These are phyloP conservation scores for Dinomys branickii DNA, from an alignment of 2,113 vertebrate genomes.

Conservation along the genomic window DNA sequence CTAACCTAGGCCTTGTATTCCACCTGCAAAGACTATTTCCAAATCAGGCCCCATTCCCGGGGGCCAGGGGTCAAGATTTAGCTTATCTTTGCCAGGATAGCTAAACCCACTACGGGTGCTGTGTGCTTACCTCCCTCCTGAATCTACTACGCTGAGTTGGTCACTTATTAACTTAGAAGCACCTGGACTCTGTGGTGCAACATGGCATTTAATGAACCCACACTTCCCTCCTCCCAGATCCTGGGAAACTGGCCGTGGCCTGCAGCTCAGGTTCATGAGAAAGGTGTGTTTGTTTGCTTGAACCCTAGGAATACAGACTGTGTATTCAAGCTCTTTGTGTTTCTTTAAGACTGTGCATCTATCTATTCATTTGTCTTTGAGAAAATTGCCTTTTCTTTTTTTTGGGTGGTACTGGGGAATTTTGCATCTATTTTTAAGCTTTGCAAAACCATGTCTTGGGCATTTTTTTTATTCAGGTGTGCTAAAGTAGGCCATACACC, in stretches of 20 bases:
- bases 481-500: background rate
- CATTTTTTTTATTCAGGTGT: background rate
- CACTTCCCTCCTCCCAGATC: background rate
- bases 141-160: accelerated
- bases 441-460: background rate
- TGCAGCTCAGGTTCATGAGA: background rate
- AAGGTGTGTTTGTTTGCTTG: background rate
- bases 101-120: background rate
- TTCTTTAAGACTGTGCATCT: too few species aligned
- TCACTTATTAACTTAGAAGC: background rate
- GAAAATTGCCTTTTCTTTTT: background rate
- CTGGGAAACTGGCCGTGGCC: background rate
- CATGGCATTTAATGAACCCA: accelerated
- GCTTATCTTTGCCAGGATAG: accelerated
- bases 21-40: background rate
- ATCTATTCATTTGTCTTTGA: too few species aligned
- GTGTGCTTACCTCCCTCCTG: too few species aligned
- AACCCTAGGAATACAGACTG: background rate
- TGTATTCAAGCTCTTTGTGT: accelerated
- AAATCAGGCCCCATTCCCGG: accelerated
- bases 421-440: background rate
- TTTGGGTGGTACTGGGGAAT: background rate
- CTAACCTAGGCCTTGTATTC: background rate
- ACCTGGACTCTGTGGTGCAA: background rate
- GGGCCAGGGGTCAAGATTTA: background rate